A percentile compares a stretch with the other conserved stretches of the same genome.
phyloP scores from a whole-genome alignment of 2,797 vertebrate species.

The Gymnothorax reevesii region DNA sequence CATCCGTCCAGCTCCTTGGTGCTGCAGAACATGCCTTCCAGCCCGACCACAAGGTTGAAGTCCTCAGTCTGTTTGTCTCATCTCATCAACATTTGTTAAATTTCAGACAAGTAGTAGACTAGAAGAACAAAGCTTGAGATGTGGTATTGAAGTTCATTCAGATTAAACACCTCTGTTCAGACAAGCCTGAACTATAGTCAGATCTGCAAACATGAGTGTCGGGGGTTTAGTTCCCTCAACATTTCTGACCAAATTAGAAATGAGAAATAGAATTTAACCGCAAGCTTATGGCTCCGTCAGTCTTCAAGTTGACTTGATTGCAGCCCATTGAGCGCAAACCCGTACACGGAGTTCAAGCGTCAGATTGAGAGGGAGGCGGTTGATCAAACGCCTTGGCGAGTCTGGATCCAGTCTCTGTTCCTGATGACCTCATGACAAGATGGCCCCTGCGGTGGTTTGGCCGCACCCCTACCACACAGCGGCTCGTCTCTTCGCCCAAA shows the following conservation, averaged over 20 bases:
- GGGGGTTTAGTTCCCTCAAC: not conserved
- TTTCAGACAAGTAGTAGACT: not conserved
- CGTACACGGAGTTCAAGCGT: not conserved
- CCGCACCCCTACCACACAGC: not conserved
- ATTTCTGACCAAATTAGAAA: not conserved
- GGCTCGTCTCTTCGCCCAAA: constrained; percentile 48
- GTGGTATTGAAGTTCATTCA: not conserved
- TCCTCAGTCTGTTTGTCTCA: no score
- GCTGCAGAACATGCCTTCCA: not conserved
- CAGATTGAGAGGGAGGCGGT: not conserved
- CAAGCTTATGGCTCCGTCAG: not conserved
- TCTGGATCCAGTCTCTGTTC: not conserved
- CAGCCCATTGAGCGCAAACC: not conserved
- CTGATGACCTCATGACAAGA: not conserved
- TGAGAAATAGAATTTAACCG: not conserved
- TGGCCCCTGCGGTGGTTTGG: not conserved
- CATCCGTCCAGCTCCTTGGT: no score
- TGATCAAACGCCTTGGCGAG: not conserved
- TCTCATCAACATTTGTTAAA: not conserved
- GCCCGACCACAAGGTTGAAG: no score
- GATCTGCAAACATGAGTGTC: not conserved
- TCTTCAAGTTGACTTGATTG: not conserved
- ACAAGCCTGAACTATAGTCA: not conserved
- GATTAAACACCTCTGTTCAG: not conserved
- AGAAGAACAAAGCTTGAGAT: not conserved